Percentiles rank a stretch among this genome's conserved stretches.
Conservation (phyloP, 2,797 vertebrate genomes). For the Pseudochaenichthys georgianus region DNA sequence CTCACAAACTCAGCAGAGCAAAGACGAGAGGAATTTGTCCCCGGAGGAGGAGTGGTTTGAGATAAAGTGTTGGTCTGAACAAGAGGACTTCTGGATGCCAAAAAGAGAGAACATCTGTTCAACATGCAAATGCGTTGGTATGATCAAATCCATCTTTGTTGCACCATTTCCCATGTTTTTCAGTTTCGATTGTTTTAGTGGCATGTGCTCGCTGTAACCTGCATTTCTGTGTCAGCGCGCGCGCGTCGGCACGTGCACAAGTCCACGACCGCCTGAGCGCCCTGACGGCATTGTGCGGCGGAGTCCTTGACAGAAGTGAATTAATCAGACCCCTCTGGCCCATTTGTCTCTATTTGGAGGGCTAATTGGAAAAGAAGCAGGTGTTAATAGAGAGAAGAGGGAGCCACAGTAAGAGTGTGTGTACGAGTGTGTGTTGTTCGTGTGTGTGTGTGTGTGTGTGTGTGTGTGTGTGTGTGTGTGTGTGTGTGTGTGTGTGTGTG, state of each 20-base stretch:
- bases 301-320: constrained; percentile 89
- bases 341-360: constrained; percentile 91
- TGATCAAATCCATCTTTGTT: neutral
- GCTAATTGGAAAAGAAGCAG: constrained; percentile 92
- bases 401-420: constrained; percentile 57
- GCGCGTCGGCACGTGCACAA: constrained; percentile 15
- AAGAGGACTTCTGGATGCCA: constrained; percentile 2
- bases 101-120: neutral
- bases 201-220: constrained; percentile 7
- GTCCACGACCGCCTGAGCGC: constrained; percentile 58
- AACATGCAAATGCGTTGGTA: constrained; percentile 2
- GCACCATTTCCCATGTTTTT: neutral
- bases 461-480: constrained; percentile 71
- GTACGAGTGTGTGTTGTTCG: constrained; percentile 42
- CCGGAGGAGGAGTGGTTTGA: constrained; percentile 69
- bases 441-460: constrained; percentile 62
- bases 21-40: constrained; percentile 71
- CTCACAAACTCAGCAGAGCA: constrained; percentile 58
- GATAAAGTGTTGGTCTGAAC: constrained; percentile 42
- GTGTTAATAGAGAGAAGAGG: constrained; percentile 87
- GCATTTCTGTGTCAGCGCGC: constrained; percentile 15
- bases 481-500: constrained; percentile 73
- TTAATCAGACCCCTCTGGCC: constrained; percentile 88
- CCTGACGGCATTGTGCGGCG: constrained; percentile 77
- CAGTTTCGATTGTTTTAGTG: constrained; percentile 21